Evolutionary conservation across 2,888 invertebrate species (phyloP).

Genomic region (Crossocerus cetratus): DNA sequence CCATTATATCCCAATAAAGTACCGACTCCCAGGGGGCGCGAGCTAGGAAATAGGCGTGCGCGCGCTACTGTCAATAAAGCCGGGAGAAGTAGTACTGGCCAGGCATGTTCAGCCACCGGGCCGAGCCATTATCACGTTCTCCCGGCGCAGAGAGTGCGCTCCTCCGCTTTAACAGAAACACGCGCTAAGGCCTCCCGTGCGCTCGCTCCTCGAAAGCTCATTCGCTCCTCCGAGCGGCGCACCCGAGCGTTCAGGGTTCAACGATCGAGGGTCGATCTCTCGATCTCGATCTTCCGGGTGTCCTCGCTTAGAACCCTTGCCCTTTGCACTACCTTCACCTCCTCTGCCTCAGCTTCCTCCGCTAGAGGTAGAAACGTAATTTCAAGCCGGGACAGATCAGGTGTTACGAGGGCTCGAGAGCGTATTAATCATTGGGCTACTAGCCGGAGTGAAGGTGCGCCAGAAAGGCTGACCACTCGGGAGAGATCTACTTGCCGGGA

Average conservation of each 20-base stretch:
- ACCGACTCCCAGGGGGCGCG: neutral
- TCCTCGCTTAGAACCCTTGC: constrained; percentile 28
- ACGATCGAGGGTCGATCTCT: constrained; percentile 54
- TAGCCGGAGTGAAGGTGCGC: constrained; percentile 34
- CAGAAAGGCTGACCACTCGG: constrained; percentile 13
- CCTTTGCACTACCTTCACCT: neutral
- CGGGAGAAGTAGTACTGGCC: neutral
- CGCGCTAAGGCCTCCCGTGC: constrained; percentile 1
- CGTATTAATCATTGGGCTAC: constrained; percentile 63
- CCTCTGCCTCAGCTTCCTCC: constrained; percentile 22
- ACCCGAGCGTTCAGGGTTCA: constrained; percentile 52
- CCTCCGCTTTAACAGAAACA: neutral
- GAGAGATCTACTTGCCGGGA: too few species aligned
- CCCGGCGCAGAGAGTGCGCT: neutral
- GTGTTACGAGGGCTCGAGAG: constrained; percentile 56
- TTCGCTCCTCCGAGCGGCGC: neutral
- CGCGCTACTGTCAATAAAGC: constrained; percentile 9
- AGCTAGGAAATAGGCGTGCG: neutral
- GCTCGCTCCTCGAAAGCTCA: constrained; percentile 9
- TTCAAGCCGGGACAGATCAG: constrained; percentile 61
- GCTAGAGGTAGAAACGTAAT: constrained; percentile 52
- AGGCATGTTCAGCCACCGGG: constrained; percentile 11
- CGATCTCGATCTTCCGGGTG: constrained; percentile 56
- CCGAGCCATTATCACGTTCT: constrained; percentile 24
- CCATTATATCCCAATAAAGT: neutral